Evolutionary conservation across 2,113 vertebrate genomes (phyloP), one percentile per base, ranked within the genome.

Genomic region (Oenanthe melanoleuca): DNA sequence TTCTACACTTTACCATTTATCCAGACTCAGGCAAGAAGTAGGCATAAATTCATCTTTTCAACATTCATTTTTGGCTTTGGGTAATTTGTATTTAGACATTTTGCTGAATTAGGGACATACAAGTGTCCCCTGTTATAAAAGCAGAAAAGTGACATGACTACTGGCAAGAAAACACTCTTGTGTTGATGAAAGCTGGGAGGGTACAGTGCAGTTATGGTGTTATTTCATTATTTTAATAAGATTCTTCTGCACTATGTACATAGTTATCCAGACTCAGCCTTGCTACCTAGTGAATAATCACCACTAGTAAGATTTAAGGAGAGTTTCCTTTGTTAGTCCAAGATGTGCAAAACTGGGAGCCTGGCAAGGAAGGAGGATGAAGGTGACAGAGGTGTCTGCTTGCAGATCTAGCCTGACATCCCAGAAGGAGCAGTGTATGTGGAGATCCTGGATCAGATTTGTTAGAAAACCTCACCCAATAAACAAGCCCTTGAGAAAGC

Each of bases 141-240:
- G 55, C 10, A n/a, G 14, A 53, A 5, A 56, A 38, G 15, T 34
- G 34, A 33, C 20, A 6, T 9, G 44, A 61, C 15, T 29, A 14
- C 22, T 80, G 71, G 38, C 44, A 89, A 81, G 31, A 84, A 89
- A 60, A 2, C 11, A 26, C n/a, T 86, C 22, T 86, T 44, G 47
- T 65, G 33, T 20, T 87, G 45, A 63, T 37, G 53, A 64, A 65
- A 85, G 15, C n/a, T 86, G 44, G 34, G 16, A 75, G 31, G 28
- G 8, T 38, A 53, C 2, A 5, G 23, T 57, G 13, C n/a, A 53
- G 28, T 84, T 92, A 57, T 22, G 17, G 17, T 53, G 31, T 42
- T 78, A 49, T 3, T 57, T 52, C 0, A 0, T 15, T 12, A 37
- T 38, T 69, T 60, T 44, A 38, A 8, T 52, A 52, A 50, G 12